These are phyloP conservation scores for Colletes collaris DNA, from an alignment of 2,888 invertebrate species.

Conservation along the genomic window DNA sequence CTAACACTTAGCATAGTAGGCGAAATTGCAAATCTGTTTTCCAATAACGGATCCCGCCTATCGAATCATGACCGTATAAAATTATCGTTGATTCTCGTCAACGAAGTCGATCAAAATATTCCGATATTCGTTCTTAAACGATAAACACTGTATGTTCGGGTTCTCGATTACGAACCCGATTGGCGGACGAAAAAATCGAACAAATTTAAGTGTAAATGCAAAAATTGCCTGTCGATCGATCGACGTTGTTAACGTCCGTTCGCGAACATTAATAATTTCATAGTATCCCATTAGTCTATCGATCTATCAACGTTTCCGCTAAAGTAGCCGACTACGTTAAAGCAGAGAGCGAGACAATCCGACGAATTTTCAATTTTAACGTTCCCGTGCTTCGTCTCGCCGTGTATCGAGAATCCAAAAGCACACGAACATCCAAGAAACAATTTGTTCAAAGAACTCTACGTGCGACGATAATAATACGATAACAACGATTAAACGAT, in stretches of 20 bases:
- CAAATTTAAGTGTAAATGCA: no score
- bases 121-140: background rate
- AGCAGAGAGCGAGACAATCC: background rate
- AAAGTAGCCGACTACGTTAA: slow-evolving; percentile 14
- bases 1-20: slow-evolving; percentile 47
- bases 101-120: slow-evolving; percentile 6
- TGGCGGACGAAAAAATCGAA: no score
- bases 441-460: background rate
- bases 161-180: background rate
- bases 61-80: slow-evolving; percentile 20
- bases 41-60: slow-evolving; percentile 5
- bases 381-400: no score
- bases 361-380: background rate
- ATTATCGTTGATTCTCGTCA: slow-evolving; percentile 10
- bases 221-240: background rate
- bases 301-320: slow-evolving; percentile 5
- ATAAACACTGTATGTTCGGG: background rate
- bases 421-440: background rate
- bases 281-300: background rate
- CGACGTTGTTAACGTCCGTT: background rate
- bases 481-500: slow-evolving; percentile 6
- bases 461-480: background rate
- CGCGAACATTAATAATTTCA: background rate
- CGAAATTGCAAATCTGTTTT: slow-evolving; percentile 11
- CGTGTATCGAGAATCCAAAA: no score